phyloP scores from a whole-genome alignment of 2,113 vertebrate genomes.

The Limanda limanda region DNA sequence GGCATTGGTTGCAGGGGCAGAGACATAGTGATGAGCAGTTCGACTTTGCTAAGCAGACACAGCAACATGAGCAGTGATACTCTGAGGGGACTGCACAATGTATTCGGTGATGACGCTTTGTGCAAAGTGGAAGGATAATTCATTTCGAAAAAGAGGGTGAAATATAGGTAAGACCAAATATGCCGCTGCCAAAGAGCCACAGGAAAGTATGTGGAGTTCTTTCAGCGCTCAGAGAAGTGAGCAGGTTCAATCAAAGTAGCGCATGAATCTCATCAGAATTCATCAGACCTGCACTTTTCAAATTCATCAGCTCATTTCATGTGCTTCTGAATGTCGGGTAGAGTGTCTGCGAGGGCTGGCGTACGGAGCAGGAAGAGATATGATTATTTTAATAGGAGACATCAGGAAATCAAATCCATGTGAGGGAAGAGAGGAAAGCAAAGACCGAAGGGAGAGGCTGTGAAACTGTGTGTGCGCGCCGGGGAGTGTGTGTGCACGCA shows the following conservation, averaged over 20 bases:
- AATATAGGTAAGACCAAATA: not conserved
- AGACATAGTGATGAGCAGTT: not conserved
- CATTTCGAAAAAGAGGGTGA: not conserved
- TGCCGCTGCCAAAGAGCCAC: not conserved
- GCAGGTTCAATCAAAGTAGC: not conserved
- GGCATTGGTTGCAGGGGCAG: not conserved
- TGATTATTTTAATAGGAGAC: constrained; percentile 55
- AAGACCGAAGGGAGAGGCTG: not conserved
- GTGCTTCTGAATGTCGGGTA: constrained; percentile 19
- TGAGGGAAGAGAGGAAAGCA: constrained; percentile 20
- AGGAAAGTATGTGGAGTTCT: not conserved
- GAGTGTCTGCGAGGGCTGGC: constrained; percentile 24
- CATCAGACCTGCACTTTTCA: constrained; percentile 22
- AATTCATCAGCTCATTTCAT: constrained; percentile 28
- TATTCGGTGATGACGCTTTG: too few relatives aligned
- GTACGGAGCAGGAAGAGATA: constrained; percentile 46
- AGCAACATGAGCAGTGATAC: not conserved
- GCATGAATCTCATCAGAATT: constrained; percentile 20
- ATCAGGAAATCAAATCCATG: constrained; percentile 45
- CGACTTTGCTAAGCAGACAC: not conserved
- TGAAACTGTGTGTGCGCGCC: not conserved
- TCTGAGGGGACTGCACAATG: not conserved
- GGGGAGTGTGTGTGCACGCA: not conserved
- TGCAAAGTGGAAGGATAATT: not conserved
- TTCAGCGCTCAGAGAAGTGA: not conserved